Evolutionary conservation across 2,113 vertebrate genomes (phyloP).

Genomic region (Barbus barbus): DNA sequence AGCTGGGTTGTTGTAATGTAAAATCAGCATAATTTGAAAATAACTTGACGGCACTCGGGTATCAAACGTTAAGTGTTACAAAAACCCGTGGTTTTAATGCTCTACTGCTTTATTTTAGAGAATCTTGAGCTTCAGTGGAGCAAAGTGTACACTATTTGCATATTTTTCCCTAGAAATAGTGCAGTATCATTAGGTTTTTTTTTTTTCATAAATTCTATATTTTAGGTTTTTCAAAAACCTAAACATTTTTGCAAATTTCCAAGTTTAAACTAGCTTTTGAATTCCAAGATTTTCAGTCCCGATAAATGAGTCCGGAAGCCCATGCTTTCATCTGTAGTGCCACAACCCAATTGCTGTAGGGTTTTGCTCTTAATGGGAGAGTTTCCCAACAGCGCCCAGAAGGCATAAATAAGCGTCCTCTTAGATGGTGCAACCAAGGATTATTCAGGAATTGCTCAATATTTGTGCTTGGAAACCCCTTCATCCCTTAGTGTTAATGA

Average conservation of each 20-base stretch:
- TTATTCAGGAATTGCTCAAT: conserved; percentile 8
- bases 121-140: background rate
- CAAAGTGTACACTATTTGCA: no score
- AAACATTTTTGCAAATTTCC: background rate
- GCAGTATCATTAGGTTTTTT: background rate
- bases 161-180: background rate
- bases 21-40: background rate
- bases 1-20: background rate
- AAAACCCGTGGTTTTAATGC: background rate
- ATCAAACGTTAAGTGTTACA: background rate
- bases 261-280: background rate
- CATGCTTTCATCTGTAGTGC: background rate
- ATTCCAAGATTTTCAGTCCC: background rate
- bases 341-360: background rate
- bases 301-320: background rate
- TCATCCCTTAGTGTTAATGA: background rate
- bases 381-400: conserved; percentile 33
- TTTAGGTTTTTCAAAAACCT: background rate
- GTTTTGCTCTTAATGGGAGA: conserved; percentile 6
- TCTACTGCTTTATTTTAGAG: background rate
- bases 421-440: conserved; percentile 11
- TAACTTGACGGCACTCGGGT: background rate
- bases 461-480: background rate
- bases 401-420: conserved; percentile 37
- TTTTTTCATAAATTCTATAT: background rate